These are phyloP conservation scores for Dolomedes plantarius DNA, from an alignment of 2,888 invertebrate genomes.

Conservation along the genomic window DNA sequence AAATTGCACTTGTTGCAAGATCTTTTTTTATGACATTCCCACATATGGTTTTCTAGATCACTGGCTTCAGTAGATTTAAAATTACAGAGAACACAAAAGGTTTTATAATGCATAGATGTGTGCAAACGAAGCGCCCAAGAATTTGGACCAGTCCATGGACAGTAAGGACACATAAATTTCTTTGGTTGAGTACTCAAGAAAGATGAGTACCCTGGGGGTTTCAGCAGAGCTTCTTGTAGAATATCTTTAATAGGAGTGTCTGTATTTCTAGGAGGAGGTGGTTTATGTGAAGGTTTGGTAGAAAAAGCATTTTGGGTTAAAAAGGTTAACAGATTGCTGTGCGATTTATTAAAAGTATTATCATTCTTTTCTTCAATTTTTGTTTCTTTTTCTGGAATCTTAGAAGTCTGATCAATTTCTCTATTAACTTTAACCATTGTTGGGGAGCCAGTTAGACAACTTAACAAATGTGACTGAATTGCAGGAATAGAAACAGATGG, in stretches of 20 bases:
- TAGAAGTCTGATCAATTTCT: slow-evolving; percentile 45
- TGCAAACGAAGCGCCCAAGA: slow-evolving; percentile 95
- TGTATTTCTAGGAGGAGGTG: slow-evolving; percentile 12
- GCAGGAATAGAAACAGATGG: slow-evolving; percentile 20
- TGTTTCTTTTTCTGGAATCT: slow-evolving; percentile 36
- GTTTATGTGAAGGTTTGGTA: slow-evolving; percentile 40
- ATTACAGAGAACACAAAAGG: slow-evolving; percentile 92
- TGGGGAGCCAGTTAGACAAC: slow-evolving; percentile 61
- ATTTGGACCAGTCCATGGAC: slow-evolving; percentile 94
- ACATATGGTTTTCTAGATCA: slow-evolving; percentile 90
- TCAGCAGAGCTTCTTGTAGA: slow-evolving; percentile 51
- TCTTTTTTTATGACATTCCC: slow-evolving; percentile 93
- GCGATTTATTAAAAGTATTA: slow-evolving; percentile 54
- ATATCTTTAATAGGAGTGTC: slow-evolving; percentile 46
- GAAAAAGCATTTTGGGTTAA: slow-evolving; percentile 60
- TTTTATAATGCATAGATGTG: slow-evolving; percentile 93
- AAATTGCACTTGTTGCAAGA: slow-evolving; percentile 92
- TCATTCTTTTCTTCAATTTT: slow-evolving; percentile 32
- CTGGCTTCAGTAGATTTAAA: slow-evolving; percentile 95
- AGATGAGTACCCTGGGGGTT: slow-evolving; percentile 29
- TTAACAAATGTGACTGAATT: slow-evolving; percentile 54
- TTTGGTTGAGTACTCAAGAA: slow-evolving; percentile 76
- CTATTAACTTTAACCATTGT: slow-evolving; percentile 44
- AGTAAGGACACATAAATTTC: slow-evolving; percentile 90
- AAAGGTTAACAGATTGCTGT: slow-evolving; percentile 60